Evolutionary conservation across 2,888 invertebrate genomes (phyloP), one percentile per base, ranked within the genome.

Genomic region (Epinotia demarniana): DNA sequence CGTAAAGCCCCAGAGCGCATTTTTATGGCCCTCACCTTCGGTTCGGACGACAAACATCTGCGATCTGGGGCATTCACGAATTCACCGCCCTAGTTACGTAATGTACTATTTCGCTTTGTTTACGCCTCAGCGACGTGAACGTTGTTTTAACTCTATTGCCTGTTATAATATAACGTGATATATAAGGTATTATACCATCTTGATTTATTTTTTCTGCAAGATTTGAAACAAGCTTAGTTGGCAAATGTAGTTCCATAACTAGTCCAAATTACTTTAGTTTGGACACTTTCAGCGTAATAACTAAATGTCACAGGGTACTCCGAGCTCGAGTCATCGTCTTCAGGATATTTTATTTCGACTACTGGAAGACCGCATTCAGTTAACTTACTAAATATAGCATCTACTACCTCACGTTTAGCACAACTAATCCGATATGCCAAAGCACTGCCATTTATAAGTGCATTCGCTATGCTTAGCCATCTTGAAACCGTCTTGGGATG

Each of bases 181-280:
- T 4, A 6, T 33, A 3, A 33, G 33, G 33, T 33, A 33, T n/a
- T n/a, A n/a, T n/a, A n/a, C n/a, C 1, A 33, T 39, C 9, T 39
- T 39, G 39, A 8, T 9, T 0, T 39, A 8, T 12, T 58, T 4
- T 3, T 18, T 58, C 23, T 58, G 6, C 13, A 23, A 60, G 27
- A 23, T 53, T 6, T 11, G 8, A 33, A 61, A 33, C 39, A 9
- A 12, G 3, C 33, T 73, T 75, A 82, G 76, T 89, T 88, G 0
- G 88, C 86, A 79, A 87, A 87, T 46, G 83, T 84, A 1, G 89
- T 87, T n/a, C 86, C 89, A 0, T 81, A 83, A 74, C 80, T 86
- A 1, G 82, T 81, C 80, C 83, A 84, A 57, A 87, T 78, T 0
- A 82, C 79, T 78, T 81, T 85, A 2, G 77, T 76, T 27, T 62